These are phyloP conservation scores for Terebella lapidaria DNA, from an alignment of 2,888 invertebrate species.

Conservation along the genomic window DNA sequence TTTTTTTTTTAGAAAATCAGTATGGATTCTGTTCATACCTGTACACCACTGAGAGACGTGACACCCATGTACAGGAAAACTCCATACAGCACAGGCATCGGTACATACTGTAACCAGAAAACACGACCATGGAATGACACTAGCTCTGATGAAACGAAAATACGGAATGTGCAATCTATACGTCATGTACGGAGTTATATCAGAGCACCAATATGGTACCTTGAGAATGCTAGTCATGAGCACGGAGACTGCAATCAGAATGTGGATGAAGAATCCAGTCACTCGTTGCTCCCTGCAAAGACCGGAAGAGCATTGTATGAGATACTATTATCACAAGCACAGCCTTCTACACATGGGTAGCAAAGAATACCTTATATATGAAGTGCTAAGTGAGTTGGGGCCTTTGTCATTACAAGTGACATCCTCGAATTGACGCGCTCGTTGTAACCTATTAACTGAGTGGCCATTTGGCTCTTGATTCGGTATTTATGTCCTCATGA, in stretches of 20 bases:
- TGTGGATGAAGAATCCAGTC: constrained; percentile 86
- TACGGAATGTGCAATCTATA: background rate
- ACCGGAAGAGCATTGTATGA: background rate
- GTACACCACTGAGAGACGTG: constrained; percentile 81
- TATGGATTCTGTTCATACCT: constrained; percentile 30
- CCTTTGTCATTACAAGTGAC: background rate
- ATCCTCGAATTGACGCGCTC: too few species aligned
- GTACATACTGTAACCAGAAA: constrained; percentile 21
- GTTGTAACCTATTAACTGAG: too few species aligned
- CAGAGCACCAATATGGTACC: constrained; percentile 33
- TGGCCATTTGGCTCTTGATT: too few species aligned
- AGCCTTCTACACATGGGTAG: too few species aligned
- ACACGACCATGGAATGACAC: background rate
- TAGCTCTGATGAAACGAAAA: background rate
- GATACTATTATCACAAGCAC: too few species aligned
- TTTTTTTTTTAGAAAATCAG: background rate
- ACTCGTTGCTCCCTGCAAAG: constrained; percentile 66
- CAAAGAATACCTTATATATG: background rate
- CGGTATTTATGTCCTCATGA: too few species aligned
- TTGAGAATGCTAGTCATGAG: constrained; percentile 78
- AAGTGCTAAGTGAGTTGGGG: background rate
- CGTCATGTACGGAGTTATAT: background rate
- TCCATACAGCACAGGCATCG: constrained; percentile 29
- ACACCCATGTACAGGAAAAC: constrained; percentile 70
- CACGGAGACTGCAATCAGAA: constrained; percentile 90